Conservation (phyloP, 2,888 invertebrate species). For the Opisthograptis luteolata region DNA sequence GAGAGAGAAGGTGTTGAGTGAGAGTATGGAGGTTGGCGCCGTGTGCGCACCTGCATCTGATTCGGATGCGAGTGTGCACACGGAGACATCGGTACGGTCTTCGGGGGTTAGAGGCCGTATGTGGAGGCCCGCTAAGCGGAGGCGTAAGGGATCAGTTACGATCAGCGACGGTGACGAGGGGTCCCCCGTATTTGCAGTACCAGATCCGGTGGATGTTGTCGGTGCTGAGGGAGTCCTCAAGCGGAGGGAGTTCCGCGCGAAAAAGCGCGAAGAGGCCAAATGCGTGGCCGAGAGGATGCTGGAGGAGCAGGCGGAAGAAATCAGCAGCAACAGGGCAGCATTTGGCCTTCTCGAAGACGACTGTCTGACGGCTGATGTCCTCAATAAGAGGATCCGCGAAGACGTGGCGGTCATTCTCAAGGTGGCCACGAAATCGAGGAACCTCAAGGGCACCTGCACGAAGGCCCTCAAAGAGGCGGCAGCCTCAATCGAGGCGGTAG, state of each 20-base stretch:
- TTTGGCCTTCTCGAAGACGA: background rate
- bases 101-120: no score
- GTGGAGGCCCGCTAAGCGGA: no score
- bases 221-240: background rate
- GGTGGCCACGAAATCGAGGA: background rate
- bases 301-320: background rate
- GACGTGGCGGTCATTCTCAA: background rate
- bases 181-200: no score
- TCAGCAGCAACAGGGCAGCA: background rate
- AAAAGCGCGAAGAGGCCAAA: background rate
- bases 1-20: no score
- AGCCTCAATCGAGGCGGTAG: background rate
- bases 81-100: no score
- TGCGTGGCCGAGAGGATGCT: background rate
- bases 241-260: background rate
- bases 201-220: no score
- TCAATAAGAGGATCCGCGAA: background rate
- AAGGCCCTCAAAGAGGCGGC: background rate
- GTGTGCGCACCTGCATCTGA: no score
- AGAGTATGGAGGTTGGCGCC: no score
- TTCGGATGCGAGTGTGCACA: no score
- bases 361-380: background rate
- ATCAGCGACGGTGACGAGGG: no score
- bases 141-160: no score
- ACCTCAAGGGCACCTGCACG: background rate